These are phyloP conservation scores for Timema podura DNA, from an alignment of 2,888 invertebrate species.

Conservation along the genomic window DNA sequence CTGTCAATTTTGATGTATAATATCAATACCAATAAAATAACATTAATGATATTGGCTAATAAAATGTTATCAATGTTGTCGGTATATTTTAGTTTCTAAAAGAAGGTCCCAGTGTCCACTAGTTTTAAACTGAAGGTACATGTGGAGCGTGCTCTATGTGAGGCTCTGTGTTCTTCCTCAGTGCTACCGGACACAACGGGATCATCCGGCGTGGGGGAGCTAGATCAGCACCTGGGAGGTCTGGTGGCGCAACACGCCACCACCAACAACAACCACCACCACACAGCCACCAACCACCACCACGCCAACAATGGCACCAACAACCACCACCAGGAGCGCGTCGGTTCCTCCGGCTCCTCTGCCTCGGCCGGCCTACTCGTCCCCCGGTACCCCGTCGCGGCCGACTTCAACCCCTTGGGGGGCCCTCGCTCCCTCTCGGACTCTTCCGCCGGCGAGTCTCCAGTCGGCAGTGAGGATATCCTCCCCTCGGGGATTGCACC, in stretches of 20 bases:
- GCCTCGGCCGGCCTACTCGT: slow-evolving; percentile 49
- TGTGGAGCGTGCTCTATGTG: not conserved
- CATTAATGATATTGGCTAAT: too few relatives aligned
- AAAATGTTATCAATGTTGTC: too few relatives aligned
- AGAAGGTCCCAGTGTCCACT: too few relatives aligned
- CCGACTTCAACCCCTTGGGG: slow-evolving; percentile 45
- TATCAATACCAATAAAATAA: too few relatives aligned
- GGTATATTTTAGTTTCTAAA: too few relatives aligned
- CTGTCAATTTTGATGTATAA: too few relatives aligned
- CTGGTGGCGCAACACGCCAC: slow-evolving; percentile 52
- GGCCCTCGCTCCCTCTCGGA: slow-evolving; percentile 76
- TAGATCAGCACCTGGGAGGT: slow-evolving; percentile 69
- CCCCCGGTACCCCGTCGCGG: slow-evolving; percentile 65
- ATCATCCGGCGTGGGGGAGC: slow-evolving; percentile 44
- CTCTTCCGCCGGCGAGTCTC: slow-evolving; percentile 65
- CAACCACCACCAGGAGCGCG: slow-evolving; percentile 26
- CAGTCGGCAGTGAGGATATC: slow-evolving; percentile 35
- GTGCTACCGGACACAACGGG: slow-evolving; percentile 75
- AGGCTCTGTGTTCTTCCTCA: slow-evolving; percentile 39
- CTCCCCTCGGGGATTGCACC: slow-evolving; percentile 46
- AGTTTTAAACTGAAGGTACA: too few relatives aligned
- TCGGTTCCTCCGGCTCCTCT: slow-evolving; percentile 28
- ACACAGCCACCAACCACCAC: slow-evolving; percentile 39
- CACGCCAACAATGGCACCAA: slow-evolving; percentile 23
- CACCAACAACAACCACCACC: slow-evolving; percentile 49